Evolutionary conservation across 2,113 vertebrate genomes (phyloP).

Genomic region (Astur gentilis): DNA sequence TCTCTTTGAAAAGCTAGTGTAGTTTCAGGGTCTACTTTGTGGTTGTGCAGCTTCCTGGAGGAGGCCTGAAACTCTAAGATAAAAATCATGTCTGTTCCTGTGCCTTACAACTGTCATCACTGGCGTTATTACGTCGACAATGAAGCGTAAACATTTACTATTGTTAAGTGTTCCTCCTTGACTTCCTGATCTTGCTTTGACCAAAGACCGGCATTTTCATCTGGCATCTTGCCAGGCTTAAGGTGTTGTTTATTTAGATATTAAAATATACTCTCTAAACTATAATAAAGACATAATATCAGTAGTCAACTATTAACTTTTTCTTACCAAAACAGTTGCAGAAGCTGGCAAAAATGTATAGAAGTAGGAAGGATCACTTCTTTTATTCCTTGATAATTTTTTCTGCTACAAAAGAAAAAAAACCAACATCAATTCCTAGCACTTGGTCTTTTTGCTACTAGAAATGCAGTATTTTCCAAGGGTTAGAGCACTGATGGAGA

Average conservation of each 20-base stretch:
- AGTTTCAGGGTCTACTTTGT: neutral
- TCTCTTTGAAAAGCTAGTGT: neutral
- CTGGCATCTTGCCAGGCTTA: neutral
- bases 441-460: neutral
- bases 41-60: neutral
- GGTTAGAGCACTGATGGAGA: neutral
- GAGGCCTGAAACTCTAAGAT: neutral
- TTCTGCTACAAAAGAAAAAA: neutral
- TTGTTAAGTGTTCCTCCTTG: neutral
- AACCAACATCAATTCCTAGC: neutral
- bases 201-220: slow-evolving; percentile 2
- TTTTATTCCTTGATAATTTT: neutral
- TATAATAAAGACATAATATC: neutral
- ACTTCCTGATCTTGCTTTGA: neutral
- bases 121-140: neutral
- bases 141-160: neutral
- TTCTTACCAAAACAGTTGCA: neutral
- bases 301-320: neutral
- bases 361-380: neutral
- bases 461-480: neutral
- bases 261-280: neutral
- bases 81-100: neutral
- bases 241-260: neutral
- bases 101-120: neutral
- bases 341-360: neutral